Base-by-base conservation (phyloP, 2,888 invertebrate genomes). In the Adineta ricciae region DNA sequence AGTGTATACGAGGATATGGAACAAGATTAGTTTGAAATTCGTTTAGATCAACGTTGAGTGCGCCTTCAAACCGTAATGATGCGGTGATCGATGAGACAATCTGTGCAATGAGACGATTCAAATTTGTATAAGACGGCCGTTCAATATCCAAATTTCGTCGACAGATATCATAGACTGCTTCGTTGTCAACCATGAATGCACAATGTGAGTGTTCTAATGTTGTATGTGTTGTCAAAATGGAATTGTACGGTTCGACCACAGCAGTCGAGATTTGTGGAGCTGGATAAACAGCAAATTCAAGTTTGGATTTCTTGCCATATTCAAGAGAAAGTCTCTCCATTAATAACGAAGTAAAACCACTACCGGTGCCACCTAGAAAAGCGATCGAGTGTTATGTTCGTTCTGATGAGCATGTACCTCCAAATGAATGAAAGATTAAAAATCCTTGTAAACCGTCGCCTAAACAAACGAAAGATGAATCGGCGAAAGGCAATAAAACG, bases 221-320 rank as follows among this genome's bases (percentile, higher is more conserved):
- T 85, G 96, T 97, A 92, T 97, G 97, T 86, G 97, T 97, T 89
- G 96, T 96, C 89, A 97, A 88, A 86, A 97, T 96, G 0, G 96
- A 96, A 92, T 97, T 97, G 93, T 97, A 97, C 0, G 96, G 96
- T 90, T 96, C 96, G 64, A 96, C 96, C 24, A 96, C 96, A 0
- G 96, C 95, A 0, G 96, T 96, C 50, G 95, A 95, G 38, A 96
- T 93, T 91, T 94, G 94, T 83, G 95, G 95, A 21, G 95, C 95
- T 7, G 96, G 95, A 89, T 96, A 96, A 85, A 96, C 94, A n/a
- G 94, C 94, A 90, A 95, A 96, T 90, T 86, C 72, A 54, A 87
- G 78, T 52, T 84, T 86, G 7, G 86, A 54, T 83, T 86, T 86
- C 83, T 84, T 85, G 11, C 86, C 84, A 85, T 83, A 87, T 49